A percentile compares a stretch with the other conserved stretches of the same genome.
Conservation (phyloP, 2,797 vertebrate species). For the Amblyopsis hoosieri region DNA sequence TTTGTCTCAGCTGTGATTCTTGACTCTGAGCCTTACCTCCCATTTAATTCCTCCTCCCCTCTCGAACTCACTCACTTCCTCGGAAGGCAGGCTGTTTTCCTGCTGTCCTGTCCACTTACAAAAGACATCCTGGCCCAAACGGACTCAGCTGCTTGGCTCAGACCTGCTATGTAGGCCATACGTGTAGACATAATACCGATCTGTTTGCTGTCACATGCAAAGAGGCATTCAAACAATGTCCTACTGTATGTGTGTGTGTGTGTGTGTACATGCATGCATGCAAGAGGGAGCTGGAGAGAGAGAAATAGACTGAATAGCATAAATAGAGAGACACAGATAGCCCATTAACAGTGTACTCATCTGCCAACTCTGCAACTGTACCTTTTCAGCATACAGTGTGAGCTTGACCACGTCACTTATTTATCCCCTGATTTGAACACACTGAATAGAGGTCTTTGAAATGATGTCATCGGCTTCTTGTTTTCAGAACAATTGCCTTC, state of each 20-base stretch:
- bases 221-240: not conserved
- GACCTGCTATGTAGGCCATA: conserved; percentile 14
- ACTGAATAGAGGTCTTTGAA: conserved; percentile 59
- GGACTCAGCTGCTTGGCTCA: conserved; percentile 31
- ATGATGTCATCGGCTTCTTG: conserved; percentile 77
- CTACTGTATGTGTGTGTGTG: no score
- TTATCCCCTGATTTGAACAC: conserved; percentile 50
- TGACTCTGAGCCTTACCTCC: conserved; percentile 13
- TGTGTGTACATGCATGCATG: not conserved
- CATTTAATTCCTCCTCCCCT: conserved; percentile 43
- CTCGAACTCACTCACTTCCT: conserved; percentile 68
- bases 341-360: no score
- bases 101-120: conserved; percentile 68
- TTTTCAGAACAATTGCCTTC: conserved; percentile 79
- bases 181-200: conserved; percentile 18
- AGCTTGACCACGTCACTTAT: conserved; percentile 32
- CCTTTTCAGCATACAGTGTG: not conserved
- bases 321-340: no score
- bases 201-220: conserved; percentile 11
- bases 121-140: conserved; percentile 70
- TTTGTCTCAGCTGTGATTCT: conserved; percentile 14
- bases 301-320: not conserved
- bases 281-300: not conserved
- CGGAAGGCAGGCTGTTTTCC: conserved; percentile 69
- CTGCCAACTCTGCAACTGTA: no score